phyloP scores from a whole-genome alignment of 1,140 invertebrate genomes.

The Planococcus citri region DNA sequence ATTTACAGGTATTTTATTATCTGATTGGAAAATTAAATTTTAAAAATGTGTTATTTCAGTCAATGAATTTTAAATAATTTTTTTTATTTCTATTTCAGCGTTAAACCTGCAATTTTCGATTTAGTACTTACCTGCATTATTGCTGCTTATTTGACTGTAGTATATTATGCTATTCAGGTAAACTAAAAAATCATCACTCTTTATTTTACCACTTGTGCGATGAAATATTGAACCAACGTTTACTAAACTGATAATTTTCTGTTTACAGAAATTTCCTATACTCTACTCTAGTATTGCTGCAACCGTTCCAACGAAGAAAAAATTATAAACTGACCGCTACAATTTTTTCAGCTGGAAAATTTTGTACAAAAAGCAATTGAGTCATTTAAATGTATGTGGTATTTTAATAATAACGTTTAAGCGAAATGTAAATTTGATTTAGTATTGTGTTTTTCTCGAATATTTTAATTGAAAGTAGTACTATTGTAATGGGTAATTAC shows the following conservation, averaged over 20 bases:
- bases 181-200: constrained; percentile 18
- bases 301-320: neutral
- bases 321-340: neutral
- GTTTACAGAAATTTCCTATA: neutral
- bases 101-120: constrained; percentile 96
- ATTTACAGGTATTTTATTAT: constrained; percentile 71
- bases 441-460: too few species aligned
- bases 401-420: neutral
- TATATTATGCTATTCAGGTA: constrained; percentile 71
- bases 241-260: neutral
- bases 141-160: constrained; percentile 58
- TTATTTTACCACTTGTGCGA: too few species aligned
- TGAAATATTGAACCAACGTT: neutral
- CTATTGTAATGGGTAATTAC: too few species aligned
- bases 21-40: constrained; percentile 15
- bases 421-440: neutral
- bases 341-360: neutral
- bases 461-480: too few species aligned
- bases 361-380: neutral
- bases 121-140: constrained; percentile 81
- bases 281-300: neutral
- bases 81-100: constrained; percentile 54
- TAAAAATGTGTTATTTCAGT: neutral
- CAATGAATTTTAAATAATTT: constrained; percentile 18
- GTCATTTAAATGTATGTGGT: neutral